These are phyloP conservation scores for Enteromius viviparus DNA, from an alignment of 2,797 vertebrate genomes.

Conservation along the genomic window DNA sequence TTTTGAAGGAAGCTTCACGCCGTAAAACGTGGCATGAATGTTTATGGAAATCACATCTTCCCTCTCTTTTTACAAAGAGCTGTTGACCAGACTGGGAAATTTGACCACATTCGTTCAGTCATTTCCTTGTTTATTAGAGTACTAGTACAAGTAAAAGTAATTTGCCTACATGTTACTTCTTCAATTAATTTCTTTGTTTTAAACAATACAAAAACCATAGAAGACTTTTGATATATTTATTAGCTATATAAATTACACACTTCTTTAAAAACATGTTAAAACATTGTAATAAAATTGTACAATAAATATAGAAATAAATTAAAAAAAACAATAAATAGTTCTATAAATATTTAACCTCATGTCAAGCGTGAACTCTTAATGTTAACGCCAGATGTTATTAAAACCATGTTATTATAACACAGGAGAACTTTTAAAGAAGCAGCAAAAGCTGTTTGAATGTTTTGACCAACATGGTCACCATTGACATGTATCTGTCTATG, in stretches of 20 bases:
- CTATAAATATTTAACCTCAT: constrained; percentile 66
- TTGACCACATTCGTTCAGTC: constrained; percentile 49
- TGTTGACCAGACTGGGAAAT: constrained; percentile 63
- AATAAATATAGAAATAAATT: constrained; percentile 55
- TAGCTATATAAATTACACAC: constrained; percentile 20
- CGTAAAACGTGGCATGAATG: constrained; percentile 61
- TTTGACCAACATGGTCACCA: constrained; percentile 72
- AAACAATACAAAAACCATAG: not conserved
- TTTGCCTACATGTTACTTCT: constrained; percentile 22
- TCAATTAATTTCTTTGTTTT: constrained; percentile 8
- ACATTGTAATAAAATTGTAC: not conserved
- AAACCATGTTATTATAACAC: constrained; percentile 34
- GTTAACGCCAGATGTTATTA: constrained; percentile 50
- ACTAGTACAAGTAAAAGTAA: not conserved
- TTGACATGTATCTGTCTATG: not conserved
- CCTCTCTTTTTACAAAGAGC: constrained; percentile 59
- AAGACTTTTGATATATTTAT: constrained; percentile 47
- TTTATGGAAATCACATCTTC: constrained; percentile 82
- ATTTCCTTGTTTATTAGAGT: constrained; percentile 50
- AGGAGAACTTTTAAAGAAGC: constrained; percentile 49
- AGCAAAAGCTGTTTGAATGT: constrained; percentile 42
- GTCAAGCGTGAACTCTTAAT: constrained; percentile 65
- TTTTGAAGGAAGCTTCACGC: constrained; percentile 53
- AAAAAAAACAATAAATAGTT: constrained; percentile 58
- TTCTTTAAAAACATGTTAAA: not conserved